Conservation (phyloP, 2,797 vertebrate species). For the Manis javanica region DNA sequence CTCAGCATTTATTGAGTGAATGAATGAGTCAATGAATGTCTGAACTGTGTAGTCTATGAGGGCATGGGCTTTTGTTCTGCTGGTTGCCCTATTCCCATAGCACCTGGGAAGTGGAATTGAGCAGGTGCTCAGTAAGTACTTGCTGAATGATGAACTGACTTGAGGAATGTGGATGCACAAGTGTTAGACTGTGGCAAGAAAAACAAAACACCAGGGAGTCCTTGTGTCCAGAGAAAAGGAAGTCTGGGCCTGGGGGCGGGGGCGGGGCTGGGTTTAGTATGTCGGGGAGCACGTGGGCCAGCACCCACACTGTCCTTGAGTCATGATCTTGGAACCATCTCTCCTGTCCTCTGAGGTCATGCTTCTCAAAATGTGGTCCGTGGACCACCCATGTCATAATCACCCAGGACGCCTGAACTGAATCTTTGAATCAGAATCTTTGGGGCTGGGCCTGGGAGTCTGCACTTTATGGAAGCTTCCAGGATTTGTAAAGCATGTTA, state of each 20-base stretch:
- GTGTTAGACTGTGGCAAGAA: not conserved
- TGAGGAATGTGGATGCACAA: not conserved
- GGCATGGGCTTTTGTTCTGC: not conserved
- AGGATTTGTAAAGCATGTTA: not conserved
- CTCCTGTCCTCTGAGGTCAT: not conserved
- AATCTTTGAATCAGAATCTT: not conserved
- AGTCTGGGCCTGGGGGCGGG: accelerated
- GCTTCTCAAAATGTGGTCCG: not conserved
- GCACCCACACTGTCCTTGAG: not conserved
- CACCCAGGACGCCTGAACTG: not conserved
- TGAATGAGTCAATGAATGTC: not conserved
- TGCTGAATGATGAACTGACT: not conserved
- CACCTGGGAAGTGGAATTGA: not conserved
- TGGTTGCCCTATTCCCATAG: not conserved
- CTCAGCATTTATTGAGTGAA: not conserved
- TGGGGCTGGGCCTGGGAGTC: not conserved
- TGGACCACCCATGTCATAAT: not conserved
- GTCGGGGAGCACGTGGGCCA: accelerated
- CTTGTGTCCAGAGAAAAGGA: accelerated
- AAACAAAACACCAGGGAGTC: not conserved
- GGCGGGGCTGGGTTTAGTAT: no score
- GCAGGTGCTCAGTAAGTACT: not conserved
- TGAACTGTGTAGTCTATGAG: not conserved
- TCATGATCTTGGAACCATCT: not conserved
- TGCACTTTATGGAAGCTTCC: not conserved